phyloP scores from a whole-genome alignment of 1,140 invertebrate genomes.

The Aphaenogaster floridana region DNA sequence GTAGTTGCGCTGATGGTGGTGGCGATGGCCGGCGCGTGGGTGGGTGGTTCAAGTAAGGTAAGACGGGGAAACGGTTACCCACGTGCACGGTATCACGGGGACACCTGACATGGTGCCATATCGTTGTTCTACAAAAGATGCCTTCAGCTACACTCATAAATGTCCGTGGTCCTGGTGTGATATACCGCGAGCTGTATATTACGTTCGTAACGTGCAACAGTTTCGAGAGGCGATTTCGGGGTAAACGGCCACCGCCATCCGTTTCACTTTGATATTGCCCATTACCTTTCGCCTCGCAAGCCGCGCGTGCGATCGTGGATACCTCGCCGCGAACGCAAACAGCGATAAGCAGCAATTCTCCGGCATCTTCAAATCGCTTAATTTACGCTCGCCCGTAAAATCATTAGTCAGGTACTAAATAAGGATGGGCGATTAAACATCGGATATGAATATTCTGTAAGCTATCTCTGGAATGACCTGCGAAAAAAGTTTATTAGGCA shows the following conservation, averaged over 20 bases:
- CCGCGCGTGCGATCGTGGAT: neutral
- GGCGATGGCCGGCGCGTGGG: slow-evolving; percentile 48
- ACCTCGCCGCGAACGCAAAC: neutral
- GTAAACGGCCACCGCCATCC: slow-evolving; percentile 49
- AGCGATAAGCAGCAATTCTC: slow-evolving; percentile 13
- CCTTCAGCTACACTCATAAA: slow-evolving; percentile 74
- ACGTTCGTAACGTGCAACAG: slow-evolving; percentile 72
- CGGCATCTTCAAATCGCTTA: slow-evolving; percentile 18
- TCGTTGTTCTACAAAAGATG: slow-evolving; percentile 72
- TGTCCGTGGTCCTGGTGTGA: slow-evolving; percentile 71
- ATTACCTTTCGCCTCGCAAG: neutral
- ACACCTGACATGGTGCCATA: slow-evolving; percentile 75
- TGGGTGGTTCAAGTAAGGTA: slow-evolving; percentile 46
- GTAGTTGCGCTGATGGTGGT: slow-evolving; percentile 5
- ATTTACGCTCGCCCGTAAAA: slow-evolving; percentile 41
- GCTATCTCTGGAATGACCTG: slow-evolving; percentile 16
- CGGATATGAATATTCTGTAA: neutral
- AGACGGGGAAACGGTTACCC: slow-evolving; percentile 53
- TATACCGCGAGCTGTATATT: slow-evolving; percentile 81
- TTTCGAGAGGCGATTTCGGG: slow-evolving; percentile 40
- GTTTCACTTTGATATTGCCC: slow-evolving; percentile 64
- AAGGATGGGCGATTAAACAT: slow-evolving; percentile 25
- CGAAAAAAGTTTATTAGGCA: slow-evolving; percentile 37
- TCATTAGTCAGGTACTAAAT: slow-evolving; percentile 25
- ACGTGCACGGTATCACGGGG: slow-evolving; percentile 50